Evolutionary conservation across 2,797 vertebrate genomes (phyloP).

Genomic region (Nannoperca australis): DNA sequence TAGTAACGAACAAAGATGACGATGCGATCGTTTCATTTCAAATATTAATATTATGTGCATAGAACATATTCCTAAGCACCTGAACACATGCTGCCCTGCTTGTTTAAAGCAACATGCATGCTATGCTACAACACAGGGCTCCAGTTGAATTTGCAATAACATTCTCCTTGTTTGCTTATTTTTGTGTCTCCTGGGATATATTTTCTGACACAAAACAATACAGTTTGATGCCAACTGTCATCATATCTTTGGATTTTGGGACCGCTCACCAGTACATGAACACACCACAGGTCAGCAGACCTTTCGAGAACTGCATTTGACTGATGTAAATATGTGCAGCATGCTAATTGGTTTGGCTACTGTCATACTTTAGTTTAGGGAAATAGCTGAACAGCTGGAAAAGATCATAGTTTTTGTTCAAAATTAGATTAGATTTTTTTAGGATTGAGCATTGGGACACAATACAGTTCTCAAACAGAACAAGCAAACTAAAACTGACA

Average conservation of each 20-base stretch:
- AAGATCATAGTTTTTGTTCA: neutral
- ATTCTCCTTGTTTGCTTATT: neutral
- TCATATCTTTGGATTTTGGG: neutral
- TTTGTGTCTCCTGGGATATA: neutral
- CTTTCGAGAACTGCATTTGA: no score
- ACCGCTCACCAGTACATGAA: neutral
- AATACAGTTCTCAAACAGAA: neutral
- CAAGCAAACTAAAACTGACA: constrained; percentile 16
- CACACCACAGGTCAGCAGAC: no score
- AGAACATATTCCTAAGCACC: no score
- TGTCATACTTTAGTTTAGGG: no score
- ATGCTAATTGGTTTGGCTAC: no score
- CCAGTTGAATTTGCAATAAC: neutral
- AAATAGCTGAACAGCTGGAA: no score
- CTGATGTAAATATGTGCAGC: no score
- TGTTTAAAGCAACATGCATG: neutral
- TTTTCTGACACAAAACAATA: neutral
- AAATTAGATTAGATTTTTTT: neutral
- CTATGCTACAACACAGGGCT: neutral
- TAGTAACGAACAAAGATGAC: no score
- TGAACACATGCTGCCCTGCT: neutral
- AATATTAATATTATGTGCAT: no score
- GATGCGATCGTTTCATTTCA: no score
- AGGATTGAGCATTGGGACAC: neutral
- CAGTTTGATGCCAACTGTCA: neutral